Base-by-base conservation (phyloP, 2,888 invertebrate species). In the Rhogogaster chlorosoma region DNA sequence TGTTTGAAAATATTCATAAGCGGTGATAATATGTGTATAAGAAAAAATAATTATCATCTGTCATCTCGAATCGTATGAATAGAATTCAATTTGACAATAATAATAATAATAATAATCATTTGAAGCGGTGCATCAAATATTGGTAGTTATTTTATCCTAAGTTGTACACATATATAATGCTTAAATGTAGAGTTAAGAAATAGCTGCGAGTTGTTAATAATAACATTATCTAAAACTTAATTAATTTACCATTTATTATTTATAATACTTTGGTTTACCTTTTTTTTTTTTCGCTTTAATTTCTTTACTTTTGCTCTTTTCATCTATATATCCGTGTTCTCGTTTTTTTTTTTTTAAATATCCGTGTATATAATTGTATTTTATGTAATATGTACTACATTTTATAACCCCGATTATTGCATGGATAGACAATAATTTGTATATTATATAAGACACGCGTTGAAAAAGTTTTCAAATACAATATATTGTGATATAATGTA, bases 211-310 rank as follows among this genome's bases (percentile, higher is more conserved):
- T 67, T 67, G 18, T 32, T 4, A 18, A 70, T 4, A 18, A 70
- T 70, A 64, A 64, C 7, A 64, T 64, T 64, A 67, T 36, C 18
- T 70, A n/a, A n/a, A 70, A 70, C 7, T 36, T 45, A 26, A 75
- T 45, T 49, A 29, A 15, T 32, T 53, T 77, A 32, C 6, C 77
- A 9, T 22, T 77, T 53, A 77, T 77, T 77, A 77, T 77, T 49
- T 32, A 53, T 77, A 77, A 77, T 77, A 77, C 77, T 77, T 77
- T 77, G 77, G 77, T 77, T 77, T 77, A 53, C 77, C 45, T 77
- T 49, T 77, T 42, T 38, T 42, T 42, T 29, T 45, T n/a, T 10
- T 12, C 18, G 26, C 22, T 9, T n/a, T 71, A 4, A 10, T 71
- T 38, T 71, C n/a, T 42, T 29, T 38, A 9, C 22, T 67, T 32